Evolutionary conservation across 2,888 invertebrate genomes (phyloP).

Genomic region (Polyommatus icarus): DNA sequence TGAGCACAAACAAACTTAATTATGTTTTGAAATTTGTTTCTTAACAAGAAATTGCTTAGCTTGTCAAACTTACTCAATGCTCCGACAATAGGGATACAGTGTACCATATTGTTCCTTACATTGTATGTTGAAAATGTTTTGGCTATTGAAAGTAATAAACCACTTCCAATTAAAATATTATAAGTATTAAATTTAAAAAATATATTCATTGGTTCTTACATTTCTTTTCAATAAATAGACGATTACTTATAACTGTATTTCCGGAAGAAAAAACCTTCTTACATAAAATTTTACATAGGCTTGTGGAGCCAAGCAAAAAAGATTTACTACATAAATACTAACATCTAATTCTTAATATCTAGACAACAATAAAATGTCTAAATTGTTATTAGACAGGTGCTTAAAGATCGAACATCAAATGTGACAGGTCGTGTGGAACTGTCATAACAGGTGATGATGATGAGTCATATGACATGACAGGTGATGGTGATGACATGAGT

Average conservation of each 20-base stretch:
- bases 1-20: conserved; percentile 17
- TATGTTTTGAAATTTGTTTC: conserved; percentile 20
- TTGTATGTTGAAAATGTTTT: background rate
- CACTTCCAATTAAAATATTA: too few relatives aligned
- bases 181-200: too few relatives aligned
- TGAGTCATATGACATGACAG: background rate
- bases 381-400: background rate
- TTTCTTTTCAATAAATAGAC: too few relatives aligned
- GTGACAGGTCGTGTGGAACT: background rate
- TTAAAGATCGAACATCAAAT: background rate
- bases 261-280: too few relatives aligned
- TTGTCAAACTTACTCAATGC: background rate
- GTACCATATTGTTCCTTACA: background rate
- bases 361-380: background rate
- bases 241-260: too few relatives aligned
- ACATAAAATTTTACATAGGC: too few relatives aligned
- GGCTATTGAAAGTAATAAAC: background rate
- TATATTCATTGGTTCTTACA: too few relatives aligned
- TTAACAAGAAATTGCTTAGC: conserved; percentile 9
- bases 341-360: background rate
- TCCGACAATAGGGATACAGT: background rate
- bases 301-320: too few relatives aligned
- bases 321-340: background rate
- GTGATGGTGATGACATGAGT: conserved; percentile 11
- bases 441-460: conserved; percentile 12